Evolutionary conservation across 2,797 vertebrate genomes (phyloP), one percentile per base, ranked within the genome.

Genomic region (Gallinago solitaria): DNA sequence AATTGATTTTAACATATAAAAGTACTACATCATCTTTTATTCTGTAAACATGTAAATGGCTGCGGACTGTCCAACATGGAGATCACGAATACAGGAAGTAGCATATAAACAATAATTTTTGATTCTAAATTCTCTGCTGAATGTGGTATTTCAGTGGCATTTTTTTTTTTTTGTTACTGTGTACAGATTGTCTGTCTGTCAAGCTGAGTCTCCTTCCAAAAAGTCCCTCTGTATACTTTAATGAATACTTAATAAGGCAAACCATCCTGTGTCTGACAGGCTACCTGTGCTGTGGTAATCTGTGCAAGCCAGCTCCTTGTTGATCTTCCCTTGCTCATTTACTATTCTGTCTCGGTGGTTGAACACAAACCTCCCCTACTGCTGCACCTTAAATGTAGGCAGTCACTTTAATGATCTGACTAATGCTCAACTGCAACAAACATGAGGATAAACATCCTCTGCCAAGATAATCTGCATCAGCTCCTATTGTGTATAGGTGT

Each of bases 171-270:
- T 75, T 75, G 27, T 17, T 39, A 15, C 5, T 43, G 9, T 25
- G 13, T 71, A 30, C 13, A 45, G 50, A 65, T 48, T 70, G 11
- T 41, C 20, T 48, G 43, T 33, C 71, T 91, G 20, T 82, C 39
- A 71, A 78, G 43, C 4, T 59, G 50, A 56, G 13, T 87, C 89
- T 86, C 41, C 35, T 90, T 93, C 37, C 18, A n/a, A 2, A 1
- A 60, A 56, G 23, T 60, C 19, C 24, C 8, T 35, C 50, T 73
- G 17, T 19, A 54, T 59, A 15, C 12, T 82, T 69, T 83, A 70
- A 81, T 68, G 56, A 90, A 94, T 95, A 83, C 53, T 89, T 92
- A 75, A 78, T 86, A 82, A 64, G 56, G 60, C 33, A 90, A 82
- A 87, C 74, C 20, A 69, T 69, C 61, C 32, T 0, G 1, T 60